Base-by-base conservation (phyloP, 1,140 invertebrate genomes). In the Lordiphosa stackelbergi region DNA sequence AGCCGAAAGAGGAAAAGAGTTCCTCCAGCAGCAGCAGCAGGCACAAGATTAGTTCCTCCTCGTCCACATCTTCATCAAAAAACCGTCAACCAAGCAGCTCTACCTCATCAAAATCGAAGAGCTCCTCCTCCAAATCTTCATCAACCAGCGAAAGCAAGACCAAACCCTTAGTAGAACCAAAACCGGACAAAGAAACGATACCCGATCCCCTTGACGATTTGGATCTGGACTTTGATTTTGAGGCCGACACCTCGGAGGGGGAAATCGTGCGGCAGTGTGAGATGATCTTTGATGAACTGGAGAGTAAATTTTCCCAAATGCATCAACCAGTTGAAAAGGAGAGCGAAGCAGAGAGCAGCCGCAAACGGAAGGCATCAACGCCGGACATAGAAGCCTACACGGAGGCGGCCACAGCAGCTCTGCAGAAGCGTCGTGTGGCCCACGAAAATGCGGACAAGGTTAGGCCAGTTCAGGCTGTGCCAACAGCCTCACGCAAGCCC, bases 191-290 rank as follows among this genome's bases (percentile, higher is more conserved):
- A 8, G 19, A 51, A 19, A 7, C 37, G 1, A 38, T 48, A 2
- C 7, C 10, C 2, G 36, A 53, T 5, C 2, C 49, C 2, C n/a
- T 5, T 0, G 37, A 62, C 0, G 53, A 65, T 1, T 7, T 49
- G 2, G 72, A 69, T 13, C 11, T 71, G 13, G 71, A 75, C 35
- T 61, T 56, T 5, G 60, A 75, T 10, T 64, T 61, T 7, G 68
- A 83, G 16, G 19, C 60, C 16, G 43, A 55, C 4, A 53, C 59
- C 22, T 85, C 90, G 36, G 91, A 92, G 58, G 89, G 90, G 19
- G 90, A 92, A 65, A 88, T 93, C 7, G 90, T 91, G 77, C 91
- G 92, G 53, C 93, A 95, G 81, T 95, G 93, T 77, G 88, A 93
- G 51, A 92, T 90, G 85, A 94, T 95, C 62, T 95, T 93, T 71